Evolutionary conservation across 2,113 vertebrate genomes (phyloP).

Genomic region (Microtus oregoni): DNA sequence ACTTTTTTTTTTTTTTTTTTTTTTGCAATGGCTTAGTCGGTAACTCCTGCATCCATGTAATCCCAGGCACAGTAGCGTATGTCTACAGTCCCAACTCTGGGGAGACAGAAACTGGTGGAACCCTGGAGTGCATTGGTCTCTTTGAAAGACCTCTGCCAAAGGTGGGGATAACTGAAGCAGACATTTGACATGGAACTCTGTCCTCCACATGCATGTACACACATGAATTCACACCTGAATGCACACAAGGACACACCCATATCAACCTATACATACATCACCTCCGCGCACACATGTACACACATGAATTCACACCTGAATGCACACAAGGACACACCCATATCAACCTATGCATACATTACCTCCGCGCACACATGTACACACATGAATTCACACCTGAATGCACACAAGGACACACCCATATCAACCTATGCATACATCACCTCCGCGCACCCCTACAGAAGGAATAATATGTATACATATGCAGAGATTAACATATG

Average conservation of each 20-base stretch:
- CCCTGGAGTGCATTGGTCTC: not conserved
- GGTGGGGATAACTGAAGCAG: too few species aligned
- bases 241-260: not conserved
- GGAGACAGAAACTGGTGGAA: not conserved
- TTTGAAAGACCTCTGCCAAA: not conserved
- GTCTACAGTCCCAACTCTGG: too few species aligned
- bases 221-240: not conserved
- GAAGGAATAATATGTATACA: not conserved
- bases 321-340: not conserved
- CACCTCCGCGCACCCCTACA: not conserved
- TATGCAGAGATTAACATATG: slow-evolving; percentile 3
- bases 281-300: not conserved
- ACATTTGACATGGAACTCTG: not conserved
- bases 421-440: too few species aligned
- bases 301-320: not conserved
- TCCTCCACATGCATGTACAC: not conserved
- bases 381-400: not conserved
- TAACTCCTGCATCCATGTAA: not conserved
- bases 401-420: not conserved
- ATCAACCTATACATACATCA: too few species aligned
- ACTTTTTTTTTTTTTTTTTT: too few species aligned
- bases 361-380: not conserved
- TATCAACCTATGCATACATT: too few species aligned
- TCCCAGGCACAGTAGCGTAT: not conserved
- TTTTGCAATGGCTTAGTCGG: not conserved